Conservation (phyloP, 2,888 invertebrate species). For the Lycophotia porphyrea region DNA sequence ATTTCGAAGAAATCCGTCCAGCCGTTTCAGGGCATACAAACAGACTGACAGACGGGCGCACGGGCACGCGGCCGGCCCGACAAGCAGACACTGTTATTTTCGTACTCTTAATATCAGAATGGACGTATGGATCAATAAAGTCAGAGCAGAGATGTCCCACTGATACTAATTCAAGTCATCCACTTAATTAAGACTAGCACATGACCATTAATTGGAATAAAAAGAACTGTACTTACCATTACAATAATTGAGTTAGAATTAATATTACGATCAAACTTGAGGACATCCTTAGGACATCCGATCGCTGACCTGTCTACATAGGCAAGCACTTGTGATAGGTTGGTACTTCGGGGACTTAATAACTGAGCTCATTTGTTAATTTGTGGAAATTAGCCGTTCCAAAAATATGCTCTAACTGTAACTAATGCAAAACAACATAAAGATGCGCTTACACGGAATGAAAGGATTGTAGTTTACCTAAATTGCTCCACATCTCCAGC, state of each 20-base stretch:
- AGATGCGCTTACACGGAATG: neutral
- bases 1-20: neutral
- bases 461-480: neutral
- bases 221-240: neutral
- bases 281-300: neutral
- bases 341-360: neutral
- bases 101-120: neutral
- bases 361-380: neutral
- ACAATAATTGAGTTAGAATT: neutral
- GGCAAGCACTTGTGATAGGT: neutral
- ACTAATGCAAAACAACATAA: constrained; percentile 3
- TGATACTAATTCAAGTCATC: neutral
- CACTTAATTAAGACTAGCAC: neutral
- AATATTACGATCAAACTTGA: neutral
- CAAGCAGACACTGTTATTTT: neutral
- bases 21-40: neutral
- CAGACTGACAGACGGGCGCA: neutral
- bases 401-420: constrained; percentile 6
- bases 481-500: neutral
- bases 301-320: neutral
- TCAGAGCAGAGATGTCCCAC: neutral
- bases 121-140: neutral
- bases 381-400: constrained; percentile 1
- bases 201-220: constrained; percentile 15
- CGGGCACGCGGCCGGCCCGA: neutral